These are phyloP conservation scores for Myopa testacea DNA, from an alignment of 2,888 invertebrate genomes.

Conservation along the genomic window DNA sequence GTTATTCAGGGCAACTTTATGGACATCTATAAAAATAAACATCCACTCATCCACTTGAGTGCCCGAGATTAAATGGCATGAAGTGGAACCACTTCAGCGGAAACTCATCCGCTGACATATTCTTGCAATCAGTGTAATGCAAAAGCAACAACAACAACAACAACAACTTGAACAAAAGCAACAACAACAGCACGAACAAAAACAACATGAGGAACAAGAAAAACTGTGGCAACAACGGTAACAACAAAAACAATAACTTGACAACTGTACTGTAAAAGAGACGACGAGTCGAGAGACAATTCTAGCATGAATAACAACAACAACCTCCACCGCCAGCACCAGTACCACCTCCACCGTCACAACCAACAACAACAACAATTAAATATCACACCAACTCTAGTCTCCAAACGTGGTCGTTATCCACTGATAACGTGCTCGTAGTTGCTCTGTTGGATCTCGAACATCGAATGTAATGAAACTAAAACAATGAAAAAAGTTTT, in stretches of 20 bases:
- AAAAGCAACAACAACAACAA: slow-evolving; percentile 41
- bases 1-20: slow-evolving; percentile 37
- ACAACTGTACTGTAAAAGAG: not conserved
- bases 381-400: slow-evolving; percentile 28
- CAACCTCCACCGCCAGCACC: not conserved
- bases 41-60: slow-evolving; percentile 44
- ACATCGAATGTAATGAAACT: not conserved
- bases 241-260: slow-evolving; percentile 25
- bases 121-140: slow-evolving; percentile 48
- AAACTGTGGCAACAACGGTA: not conserved
- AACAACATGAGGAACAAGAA: not conserved
- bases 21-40: slow-evolving; percentile 44
- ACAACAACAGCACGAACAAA: not conserved
- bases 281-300: not conserved
- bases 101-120: slow-evolving; percentile 33
- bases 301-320: slow-evolving; percentile 4
- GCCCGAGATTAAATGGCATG: slow-evolving; percentile 52
- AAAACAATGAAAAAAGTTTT: slow-evolving; percentile 9
- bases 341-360: too few relatives aligned
- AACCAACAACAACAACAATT: slow-evolving; percentile 31
- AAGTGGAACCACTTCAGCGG: slow-evolving; percentile 54
- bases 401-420: not conserved
- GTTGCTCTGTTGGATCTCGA: not conserved
- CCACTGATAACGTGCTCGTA: not conserved
- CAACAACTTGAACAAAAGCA: not conserved